phyloP scores from a whole-genome alignment of 2,888 invertebrate genomes.

The Meteorus cinctellus region DNA sequence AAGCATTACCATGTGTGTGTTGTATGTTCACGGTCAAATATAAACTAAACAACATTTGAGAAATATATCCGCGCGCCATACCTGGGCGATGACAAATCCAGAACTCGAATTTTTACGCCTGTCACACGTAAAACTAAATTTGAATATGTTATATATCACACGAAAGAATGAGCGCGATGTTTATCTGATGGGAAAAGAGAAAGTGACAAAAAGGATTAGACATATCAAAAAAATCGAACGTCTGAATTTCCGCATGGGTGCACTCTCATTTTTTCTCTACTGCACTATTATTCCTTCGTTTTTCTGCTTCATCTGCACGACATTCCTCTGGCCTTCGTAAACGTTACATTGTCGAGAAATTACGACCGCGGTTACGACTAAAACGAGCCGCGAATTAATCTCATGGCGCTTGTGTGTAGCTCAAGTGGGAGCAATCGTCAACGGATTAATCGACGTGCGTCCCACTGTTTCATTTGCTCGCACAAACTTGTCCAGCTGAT shows the following conservation, averaged over 20 bases:
- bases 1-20: background rate
- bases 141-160: conserved; percentile 3
- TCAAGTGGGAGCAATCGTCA: background rate
- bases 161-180: background rate
- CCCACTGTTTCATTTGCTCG: background rate
- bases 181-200: background rate
- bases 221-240: background rate
- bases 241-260: background rate
- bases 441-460: conserved; percentile 25
- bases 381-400: conserved; percentile 21
- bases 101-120: conserved; percentile 37
- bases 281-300: no score
- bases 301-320: no score
- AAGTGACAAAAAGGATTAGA: background rate
- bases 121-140: conserved; percentile 35
- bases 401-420: conserved; percentile 20
- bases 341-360: conserved; percentile 37
- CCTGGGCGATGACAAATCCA: conserved; percentile 37
- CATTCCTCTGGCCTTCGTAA: background rate
- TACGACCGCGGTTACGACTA: conserved; percentile 23
- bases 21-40: conserved; percentile 25
- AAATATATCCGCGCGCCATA: conserved; percentile 18
- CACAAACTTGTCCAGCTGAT: background rate
- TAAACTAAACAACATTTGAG: conserved; percentile 10
- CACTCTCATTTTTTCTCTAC: background rate